phyloP scores from a whole-genome alignment of 2,113 vertebrate species.

The Thermophis baileyi region DNA sequence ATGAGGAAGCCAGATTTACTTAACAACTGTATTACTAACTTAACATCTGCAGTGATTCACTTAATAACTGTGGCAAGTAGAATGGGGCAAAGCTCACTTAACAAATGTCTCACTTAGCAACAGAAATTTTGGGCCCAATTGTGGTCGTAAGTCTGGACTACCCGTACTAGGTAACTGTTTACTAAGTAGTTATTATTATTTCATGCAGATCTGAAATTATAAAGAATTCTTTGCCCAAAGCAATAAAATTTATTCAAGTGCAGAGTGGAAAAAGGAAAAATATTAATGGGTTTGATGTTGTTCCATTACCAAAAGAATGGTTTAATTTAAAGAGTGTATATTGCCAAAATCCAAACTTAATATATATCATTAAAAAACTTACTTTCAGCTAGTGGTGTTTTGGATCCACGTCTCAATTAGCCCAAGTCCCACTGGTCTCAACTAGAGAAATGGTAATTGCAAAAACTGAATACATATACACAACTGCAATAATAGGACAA shows the following conservation, averaged over 20 bases:
- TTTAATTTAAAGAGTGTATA: not conserved
- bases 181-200: not conserved
- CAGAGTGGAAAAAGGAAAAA: not conserved
- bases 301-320: not conserved
- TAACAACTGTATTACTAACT: not conserved
- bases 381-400: not conserved
- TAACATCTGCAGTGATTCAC: not conserved
- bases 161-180: not conserved
- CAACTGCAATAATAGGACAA: not conserved
- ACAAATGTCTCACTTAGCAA: not conserved
- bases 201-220: not conserved
- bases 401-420: not conserved
- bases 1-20: not conserved
- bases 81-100: not conserved
- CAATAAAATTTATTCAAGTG: not conserved
- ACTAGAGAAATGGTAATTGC: not conserved
- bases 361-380: not conserved
- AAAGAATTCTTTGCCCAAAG: not conserved
- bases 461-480: not conserved
- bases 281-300: not conserved
- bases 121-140: not conserved
- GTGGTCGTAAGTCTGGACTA: not conserved
- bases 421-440: not conserved
- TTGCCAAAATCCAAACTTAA: not conserved
- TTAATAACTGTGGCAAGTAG: not conserved